Percentiles rank a stretch among this genome's conserved stretches.
phyloP scores from a whole-genome alignment of 2,888 invertebrate genomes.

The Polydrusus tereticollis region DNA sequence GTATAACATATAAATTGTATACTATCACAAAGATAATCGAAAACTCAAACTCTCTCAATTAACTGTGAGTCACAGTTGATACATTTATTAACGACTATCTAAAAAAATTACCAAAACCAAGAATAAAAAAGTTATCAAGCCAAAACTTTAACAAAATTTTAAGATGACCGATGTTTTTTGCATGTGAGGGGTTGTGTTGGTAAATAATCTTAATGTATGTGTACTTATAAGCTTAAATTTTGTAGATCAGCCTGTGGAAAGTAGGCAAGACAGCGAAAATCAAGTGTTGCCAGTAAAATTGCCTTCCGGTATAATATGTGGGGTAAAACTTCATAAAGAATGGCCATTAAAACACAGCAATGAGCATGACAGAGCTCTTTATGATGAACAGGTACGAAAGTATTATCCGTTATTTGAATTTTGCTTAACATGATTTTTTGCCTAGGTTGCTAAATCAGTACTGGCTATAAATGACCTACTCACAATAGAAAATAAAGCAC shows the following conservation, averaged over 20 bases:
- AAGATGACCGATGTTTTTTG: too few relatives aligned
- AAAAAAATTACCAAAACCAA: too few relatives aligned
- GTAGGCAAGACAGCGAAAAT: slow-evolving; percentile 57
- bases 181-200: too few relatives aligned
- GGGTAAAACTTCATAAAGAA: slow-evolving; percentile 75
- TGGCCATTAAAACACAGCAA: slow-evolving; percentile 73
- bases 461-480: slow-evolving; percentile 51
- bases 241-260: slow-evolving; percentile 57
- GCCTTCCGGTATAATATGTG: slow-evolving; percentile 74
- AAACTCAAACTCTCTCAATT: too few relatives aligned
- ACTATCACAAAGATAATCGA: too few relatives aligned
- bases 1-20: too few relatives aligned
- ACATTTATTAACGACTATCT: too few relatives aligned
- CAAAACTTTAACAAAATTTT: too few relatives aligned
- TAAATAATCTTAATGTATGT: not conserved
- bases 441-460: slow-evolving; percentile 36
- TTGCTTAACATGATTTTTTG: slow-evolving; percentile 57
- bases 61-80: too few relatives aligned
- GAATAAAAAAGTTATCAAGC: too few relatives aligned
- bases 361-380: slow-evolving; percentile 73
- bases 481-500: slow-evolving; percentile 35
- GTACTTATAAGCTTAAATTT: not conserved
- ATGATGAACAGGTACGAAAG: slow-evolving; percentile 74
- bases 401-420: not conserved
- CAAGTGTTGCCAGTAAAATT: slow-evolving; percentile 75